Evolutionary conservation across 2,888 invertebrate genomes (phyloP).

Genomic region (Papilio gigon): DNA sequence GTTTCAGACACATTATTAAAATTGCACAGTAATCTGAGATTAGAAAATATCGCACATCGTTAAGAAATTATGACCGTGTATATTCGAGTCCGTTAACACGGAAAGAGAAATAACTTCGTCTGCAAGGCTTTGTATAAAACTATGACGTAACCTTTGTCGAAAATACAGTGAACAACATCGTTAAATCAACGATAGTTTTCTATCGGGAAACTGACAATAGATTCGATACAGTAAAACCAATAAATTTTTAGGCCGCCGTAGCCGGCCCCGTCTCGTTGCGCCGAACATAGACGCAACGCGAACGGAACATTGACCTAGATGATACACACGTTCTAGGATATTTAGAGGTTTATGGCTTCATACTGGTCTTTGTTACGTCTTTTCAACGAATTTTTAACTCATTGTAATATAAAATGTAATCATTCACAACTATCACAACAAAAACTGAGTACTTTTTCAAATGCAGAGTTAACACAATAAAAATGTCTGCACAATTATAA

Average conservation of each 20-base stretch:
- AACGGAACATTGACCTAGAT: slow-evolving; percentile 51
- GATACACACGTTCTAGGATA: slow-evolving; percentile 41
- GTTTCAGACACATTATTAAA: not conserved
- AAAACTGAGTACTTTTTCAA: not conserved
- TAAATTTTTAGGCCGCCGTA: slow-evolving; percentile 27
- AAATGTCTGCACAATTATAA: too few relatives aligned
- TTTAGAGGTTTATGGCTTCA: slow-evolving; percentile 31
- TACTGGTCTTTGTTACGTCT: not conserved
- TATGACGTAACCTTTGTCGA: slow-evolving; percentile 4
- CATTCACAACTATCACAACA: not conserved
- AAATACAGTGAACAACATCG: slow-evolving; percentile 7
- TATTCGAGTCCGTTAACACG: not conserved
- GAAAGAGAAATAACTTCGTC: not conserved
- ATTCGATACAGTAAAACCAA: slow-evolving; percentile 27
- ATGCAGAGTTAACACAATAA: not conserved
- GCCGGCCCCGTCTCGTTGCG: slow-evolving; percentile 33
- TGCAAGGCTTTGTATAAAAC: not conserved
- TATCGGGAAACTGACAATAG: slow-evolving; percentile 32
- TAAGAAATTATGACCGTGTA: slow-evolving; percentile 1
- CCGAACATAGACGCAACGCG: slow-evolving; percentile 40
- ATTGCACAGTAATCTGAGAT: slow-evolving; percentile 2
- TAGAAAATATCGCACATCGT: slow-evolving; percentile 11
- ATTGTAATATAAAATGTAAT: not conserved
- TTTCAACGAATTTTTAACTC: not conserved
- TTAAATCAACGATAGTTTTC: slow-evolving; percentile 22